phyloP scores from a whole-genome alignment of 2,888 invertebrate genomes.

The Drosophila borborema region DNA sequence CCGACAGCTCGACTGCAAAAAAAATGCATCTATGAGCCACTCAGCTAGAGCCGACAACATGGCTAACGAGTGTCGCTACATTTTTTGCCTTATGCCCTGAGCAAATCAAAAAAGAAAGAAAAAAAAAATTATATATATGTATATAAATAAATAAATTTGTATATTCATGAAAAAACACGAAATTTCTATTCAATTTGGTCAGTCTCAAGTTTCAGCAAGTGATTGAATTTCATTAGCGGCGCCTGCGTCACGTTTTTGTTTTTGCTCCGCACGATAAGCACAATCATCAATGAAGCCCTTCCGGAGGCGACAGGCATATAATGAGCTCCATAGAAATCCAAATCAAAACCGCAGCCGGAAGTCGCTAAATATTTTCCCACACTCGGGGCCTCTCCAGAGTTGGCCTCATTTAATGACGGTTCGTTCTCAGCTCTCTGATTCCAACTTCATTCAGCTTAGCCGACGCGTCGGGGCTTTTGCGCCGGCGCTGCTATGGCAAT shows the following conservation, averaged over 20 bases:
- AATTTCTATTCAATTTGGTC: constrained; percentile 23
- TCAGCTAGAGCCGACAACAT: constrained; percentile 47
- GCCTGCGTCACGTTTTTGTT: constrained; percentile 27
- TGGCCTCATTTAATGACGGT: constrained; percentile 76
- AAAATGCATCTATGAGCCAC: constrained; percentile 18
- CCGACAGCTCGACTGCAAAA: constrained; percentile 2
- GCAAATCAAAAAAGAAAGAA: constrained; percentile 6
- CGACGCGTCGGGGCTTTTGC: constrained; percentile 54
- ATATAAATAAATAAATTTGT: constrained; percentile 14
- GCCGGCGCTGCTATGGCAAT: constrained; percentile 78
- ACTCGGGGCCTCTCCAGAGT: constrained; percentile 60
- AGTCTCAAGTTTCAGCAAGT: constrained; percentile 44
- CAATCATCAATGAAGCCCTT: constrained; percentile 55
- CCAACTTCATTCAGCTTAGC: constrained; percentile 38
- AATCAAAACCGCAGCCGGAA: constrained; percentile 79
- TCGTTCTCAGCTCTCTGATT: constrained; percentile 42
- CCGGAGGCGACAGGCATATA: constrained; percentile 57
- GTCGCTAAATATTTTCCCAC: constrained; percentile 82
- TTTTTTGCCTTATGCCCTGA: constrained; percentile 13
- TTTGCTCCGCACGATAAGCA: constrained; percentile 40
- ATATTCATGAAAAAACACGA: constrained; percentile 12
- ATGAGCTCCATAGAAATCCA: constrained; percentile 54
- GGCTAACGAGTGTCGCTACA: constrained; percentile 47
- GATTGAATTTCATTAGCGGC: constrained; percentile 43
- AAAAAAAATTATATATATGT: too few species aligned